These are phyloP conservation scores for Muntiacus reevesi DNA, from an alignment of 2,113 vertebrate genomes.

Conservation along the genomic window DNA sequence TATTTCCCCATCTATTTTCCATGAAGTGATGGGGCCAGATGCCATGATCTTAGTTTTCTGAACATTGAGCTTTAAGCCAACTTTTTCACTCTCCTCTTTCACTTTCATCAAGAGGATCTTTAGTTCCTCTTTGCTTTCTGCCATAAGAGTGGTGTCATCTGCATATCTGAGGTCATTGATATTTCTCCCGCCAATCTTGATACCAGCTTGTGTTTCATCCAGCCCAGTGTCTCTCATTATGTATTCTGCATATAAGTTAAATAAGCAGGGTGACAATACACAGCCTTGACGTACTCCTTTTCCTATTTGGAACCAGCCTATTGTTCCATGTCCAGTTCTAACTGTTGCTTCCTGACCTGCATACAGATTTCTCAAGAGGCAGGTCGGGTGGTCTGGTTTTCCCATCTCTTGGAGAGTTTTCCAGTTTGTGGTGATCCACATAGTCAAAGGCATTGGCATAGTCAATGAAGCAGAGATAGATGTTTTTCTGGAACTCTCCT, in stretches of 20 bases:
- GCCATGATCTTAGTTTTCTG: not conserved
- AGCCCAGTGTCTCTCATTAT: not conserved
- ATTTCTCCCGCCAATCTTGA: not conserved
- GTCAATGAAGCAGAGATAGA: not conserved
- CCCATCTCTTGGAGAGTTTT: not conserved
- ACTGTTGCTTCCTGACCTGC: not conserved
- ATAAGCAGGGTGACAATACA: not conserved
- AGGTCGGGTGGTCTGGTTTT: not conserved
- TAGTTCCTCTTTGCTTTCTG: not conserved
- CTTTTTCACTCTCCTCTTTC: not conserved
- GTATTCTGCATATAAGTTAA: not conserved
- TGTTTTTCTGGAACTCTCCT: not conserved
- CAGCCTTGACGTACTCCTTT: not conserved
- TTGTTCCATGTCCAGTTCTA: not conserved
- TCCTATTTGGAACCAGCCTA: not conserved
- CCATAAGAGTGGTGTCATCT: not conserved
- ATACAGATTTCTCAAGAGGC: not conserved
- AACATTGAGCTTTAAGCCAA: not conserved
- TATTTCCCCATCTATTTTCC: not conserved
- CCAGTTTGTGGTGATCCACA: not conserved
- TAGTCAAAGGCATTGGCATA: not conserved
- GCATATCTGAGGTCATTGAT: not conserved
- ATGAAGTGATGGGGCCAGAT: not conserved
- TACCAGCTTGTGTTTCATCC: not conserved
- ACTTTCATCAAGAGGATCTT: not conserved